Base-by-base conservation (phyloP, 2,888 invertebrate genomes). In the Anodontia alba region DNA sequence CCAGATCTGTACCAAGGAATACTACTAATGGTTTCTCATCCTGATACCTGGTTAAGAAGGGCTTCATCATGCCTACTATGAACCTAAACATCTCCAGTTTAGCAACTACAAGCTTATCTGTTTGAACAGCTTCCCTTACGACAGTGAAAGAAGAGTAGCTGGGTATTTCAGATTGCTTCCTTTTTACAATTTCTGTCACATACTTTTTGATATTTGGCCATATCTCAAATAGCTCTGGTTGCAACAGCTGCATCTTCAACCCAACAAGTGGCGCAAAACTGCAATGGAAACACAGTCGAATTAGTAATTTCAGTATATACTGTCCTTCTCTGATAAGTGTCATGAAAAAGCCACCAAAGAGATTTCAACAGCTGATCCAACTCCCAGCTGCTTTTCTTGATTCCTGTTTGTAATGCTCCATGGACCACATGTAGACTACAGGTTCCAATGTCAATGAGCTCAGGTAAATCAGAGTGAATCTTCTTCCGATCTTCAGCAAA, bases 371-470 rank as follows among this genome's bases (percentile, higher is more conserved):
- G 0, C 31, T 49, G 26, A 1, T 71, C 57, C 10, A 76, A 38
- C 29, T 72, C 67, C 89, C 91, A 92, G 2, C 77, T 68, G 17
- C 86, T 83, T 72, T 73, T 79, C 26, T 80, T 81, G n/a, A 89
- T 81, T 1, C 89, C 91, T 15, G 90, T 87, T 81, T 91, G 90
- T 33, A 92, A 90, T 23, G 89, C 87, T n/a, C 90, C 89, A 85
- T 93, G 89, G 26, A 92, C 78, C 26, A 87, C 83, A 78, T 92
- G 92, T 10, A 93, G 82, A 69, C 91, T 90, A 69, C 92, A 93
- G 54, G 86, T 87, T 51, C 91, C 91, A 49, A 91, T 81, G 33
- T 92, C 83, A 26, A 93, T 62, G 20, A 90, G 38, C 36, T 70
- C 70, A 36, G 76, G 71, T 33, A 76, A 43, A 33, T 76, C 76